Evolutionary conservation across 2,797 vertebrate genomes (phyloP), one percentile per base, ranked within the genome.

Genomic region (Scleropages formosus): DNA sequence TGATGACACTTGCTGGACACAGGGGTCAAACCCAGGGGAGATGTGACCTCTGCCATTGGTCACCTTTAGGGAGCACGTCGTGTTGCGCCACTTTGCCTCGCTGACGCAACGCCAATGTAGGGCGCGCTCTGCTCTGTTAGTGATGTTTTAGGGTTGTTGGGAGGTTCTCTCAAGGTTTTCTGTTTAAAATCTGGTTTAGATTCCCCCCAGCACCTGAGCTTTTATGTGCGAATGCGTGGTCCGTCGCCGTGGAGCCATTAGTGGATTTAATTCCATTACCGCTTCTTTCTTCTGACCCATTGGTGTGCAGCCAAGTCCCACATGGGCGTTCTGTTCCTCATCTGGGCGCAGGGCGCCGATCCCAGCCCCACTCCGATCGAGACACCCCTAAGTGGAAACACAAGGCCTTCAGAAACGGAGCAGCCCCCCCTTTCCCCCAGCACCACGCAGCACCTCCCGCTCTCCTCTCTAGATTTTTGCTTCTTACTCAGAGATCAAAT

Each of bases 321-420:
- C 9, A 0, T 65, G 12, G 20, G 31, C 44, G 10, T 58, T 47
- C 75, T 46, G 47, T 72, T 72, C 26, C 27, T 77, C 75, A 60
- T 73, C 77, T 68, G 10, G 46, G 62, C 62, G 27, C 24, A 20
- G 8, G n/a, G 12, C n/a, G 47, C 11, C 62, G 16, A 68, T 24
- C 51, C 4, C 9, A 26, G n/a, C 60, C 31, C 51, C 7, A 10
- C 20, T 18, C 20, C 22, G 49, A 59, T 77, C 49, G 26, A 31
- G 49, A 58, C 22, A 24, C 61, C 31, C 51, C n/a, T 67, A 73
- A 73, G 22, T 73, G 72, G 64, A 73, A 73, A 77, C 76, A 61
- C 64, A 73, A 51, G 56, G 64, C 9, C 63, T 66, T 68, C 63
- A 60, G 61, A 68, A 51, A 67, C 8, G 15, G 24, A 9, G 39